Percentiles rank a stretch among this genome's conserved stretches.
Conservation (phyloP, 1,140 invertebrate genomes). For the Bradynema listronoti region DNA sequence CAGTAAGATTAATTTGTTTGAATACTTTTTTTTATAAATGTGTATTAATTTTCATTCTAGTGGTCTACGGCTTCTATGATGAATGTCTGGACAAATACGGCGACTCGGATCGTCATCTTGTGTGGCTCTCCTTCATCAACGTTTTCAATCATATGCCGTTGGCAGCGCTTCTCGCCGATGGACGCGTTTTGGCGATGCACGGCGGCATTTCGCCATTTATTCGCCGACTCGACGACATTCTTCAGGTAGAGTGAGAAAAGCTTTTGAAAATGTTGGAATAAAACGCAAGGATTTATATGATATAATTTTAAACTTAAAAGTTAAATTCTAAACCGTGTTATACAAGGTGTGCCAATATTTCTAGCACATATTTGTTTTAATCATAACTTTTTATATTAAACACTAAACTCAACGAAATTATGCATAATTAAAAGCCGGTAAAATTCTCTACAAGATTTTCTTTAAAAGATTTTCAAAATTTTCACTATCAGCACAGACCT, state of each 20-base stretch:
- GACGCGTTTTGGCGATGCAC: slow-evolving; percentile 25
- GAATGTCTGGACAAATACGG: slow-evolving; percentile 23
- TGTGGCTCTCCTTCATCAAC: slow-evolving; percentile 28
- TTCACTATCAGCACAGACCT: no score
- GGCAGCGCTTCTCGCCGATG: slow-evolving; percentile 13
- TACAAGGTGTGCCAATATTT: neutral
- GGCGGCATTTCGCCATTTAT: slow-evolving; percentile 28
- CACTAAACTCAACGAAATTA: no score
- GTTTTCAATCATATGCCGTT: slow-evolving; percentile 36
- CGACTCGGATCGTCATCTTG: slow-evolving; percentile 1
- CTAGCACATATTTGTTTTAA: slow-evolving; percentile 9
- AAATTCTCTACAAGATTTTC: no score
- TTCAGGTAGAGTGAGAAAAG: no score
- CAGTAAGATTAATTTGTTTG: neutral
- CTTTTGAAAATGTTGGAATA: no score
- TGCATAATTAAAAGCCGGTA: no score
- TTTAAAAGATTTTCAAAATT: no score
- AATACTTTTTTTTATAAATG: neutral
- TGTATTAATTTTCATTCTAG: neutral
- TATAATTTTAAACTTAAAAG: neutral
- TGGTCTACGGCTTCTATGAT: slow-evolving; percentile 27
- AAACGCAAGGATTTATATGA: no score
- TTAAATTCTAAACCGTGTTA: neutral
- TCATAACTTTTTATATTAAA: slow-evolving; percentile 6
- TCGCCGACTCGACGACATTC: slow-evolving; percentile 12